phyloP scores from a whole-genome alignment of 2,888 invertebrate species.

The Nephrotoma appendiculata region DNA sequence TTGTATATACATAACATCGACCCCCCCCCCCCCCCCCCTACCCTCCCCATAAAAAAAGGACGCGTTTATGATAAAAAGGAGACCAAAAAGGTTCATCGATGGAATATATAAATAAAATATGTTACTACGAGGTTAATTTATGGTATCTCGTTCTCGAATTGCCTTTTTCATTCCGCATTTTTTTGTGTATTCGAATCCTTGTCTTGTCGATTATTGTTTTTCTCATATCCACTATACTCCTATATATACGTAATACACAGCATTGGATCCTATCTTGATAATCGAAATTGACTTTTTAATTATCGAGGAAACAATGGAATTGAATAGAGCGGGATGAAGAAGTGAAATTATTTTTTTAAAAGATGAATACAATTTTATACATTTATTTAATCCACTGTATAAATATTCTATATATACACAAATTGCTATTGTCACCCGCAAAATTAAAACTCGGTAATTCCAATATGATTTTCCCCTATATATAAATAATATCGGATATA shows the following conservation, averaged over 20 bases:
- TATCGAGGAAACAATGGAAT: not conserved
- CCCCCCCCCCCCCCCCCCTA: not conserved
- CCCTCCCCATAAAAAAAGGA: not conserved
- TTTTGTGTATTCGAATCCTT: no score
- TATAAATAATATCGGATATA: not conserved
- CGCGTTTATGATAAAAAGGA: not conserved
- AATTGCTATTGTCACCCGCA: not conserved
- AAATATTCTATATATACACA: not conserved
- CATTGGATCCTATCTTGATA: not conserved
- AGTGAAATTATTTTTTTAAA: not conserved
- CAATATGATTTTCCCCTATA: not conserved
- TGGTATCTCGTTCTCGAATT: not conserved
- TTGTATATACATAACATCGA: not conserved
- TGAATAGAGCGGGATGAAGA: not conserved
- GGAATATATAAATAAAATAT: not conserved
- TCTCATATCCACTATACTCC: no score
- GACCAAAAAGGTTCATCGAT: not conserved
- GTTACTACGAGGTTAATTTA: constrained; percentile 1
- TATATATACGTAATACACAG: not conserved
- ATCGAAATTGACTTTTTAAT: not conserved
- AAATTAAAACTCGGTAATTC: not conserved
- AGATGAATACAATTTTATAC: not conserved
- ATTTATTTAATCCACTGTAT: not conserved
- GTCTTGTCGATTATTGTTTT: no score
- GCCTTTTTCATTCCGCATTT: not conserved